Percentiles rank a stretch among this genome's conserved stretches.
Conservation (phyloP, 2,797 vertebrate genomes). For the Galaxias olidus region DNA sequence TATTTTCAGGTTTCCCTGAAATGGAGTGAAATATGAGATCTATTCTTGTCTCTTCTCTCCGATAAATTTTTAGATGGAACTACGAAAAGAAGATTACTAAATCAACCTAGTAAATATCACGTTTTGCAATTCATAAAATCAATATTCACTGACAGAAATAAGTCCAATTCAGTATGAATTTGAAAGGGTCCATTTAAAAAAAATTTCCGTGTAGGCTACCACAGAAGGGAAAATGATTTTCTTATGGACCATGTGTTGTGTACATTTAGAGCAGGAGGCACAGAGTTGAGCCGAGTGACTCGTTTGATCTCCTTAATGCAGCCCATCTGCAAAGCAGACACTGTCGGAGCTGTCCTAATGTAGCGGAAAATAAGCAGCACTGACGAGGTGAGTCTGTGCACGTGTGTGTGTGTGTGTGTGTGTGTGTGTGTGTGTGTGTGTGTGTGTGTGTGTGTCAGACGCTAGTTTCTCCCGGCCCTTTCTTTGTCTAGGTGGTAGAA, state of each 20-base stretch:
- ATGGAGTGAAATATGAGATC: too few relatives aligned
- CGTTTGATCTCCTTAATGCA: constrained; percentile 24
- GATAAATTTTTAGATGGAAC: too few relatives aligned
- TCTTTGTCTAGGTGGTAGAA: background rate
- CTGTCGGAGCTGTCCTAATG: constrained; percentile 21
- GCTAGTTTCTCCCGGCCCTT: background rate
- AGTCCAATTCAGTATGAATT: background rate
- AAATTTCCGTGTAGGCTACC: background rate
- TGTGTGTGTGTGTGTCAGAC: background rate
- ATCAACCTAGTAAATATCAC: too few relatives aligned
- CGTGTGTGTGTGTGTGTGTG: background rate
- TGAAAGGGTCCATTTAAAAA: background rate
- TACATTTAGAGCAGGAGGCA: constrained; percentile 29
- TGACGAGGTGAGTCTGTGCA: background rate
- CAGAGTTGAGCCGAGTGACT: constrained; percentile 5
- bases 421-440: background rate
- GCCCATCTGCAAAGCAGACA: constrained; percentile 34
- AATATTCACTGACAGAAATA: background rate
- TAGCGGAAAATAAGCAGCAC: constrained; percentile 31
- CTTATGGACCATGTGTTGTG: constrained; percentile 32
- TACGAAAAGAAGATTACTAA: too few relatives aligned
- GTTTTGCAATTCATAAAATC: too few relatives aligned
- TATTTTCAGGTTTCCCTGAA: too few relatives aligned
- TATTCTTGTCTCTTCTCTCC: too few relatives aligned
- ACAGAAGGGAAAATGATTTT: constrained; percentile 31